These are phyloP conservation scores for Bettongia penicillata DNA, from an alignment of 2,113 vertebrate genomes.

Conservation along the genomic window DNA sequence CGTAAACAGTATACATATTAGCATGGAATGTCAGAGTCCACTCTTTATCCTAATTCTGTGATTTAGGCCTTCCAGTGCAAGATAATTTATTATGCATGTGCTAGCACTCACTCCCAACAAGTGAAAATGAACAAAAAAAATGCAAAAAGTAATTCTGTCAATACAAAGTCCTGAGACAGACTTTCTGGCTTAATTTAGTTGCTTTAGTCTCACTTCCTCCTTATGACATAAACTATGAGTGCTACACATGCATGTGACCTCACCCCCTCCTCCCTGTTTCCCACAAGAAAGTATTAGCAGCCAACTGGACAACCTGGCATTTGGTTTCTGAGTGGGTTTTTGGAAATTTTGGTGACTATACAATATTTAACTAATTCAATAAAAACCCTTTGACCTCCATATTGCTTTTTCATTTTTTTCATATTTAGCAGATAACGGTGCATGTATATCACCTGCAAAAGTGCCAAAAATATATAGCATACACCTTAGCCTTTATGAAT, in stretches of 20 bases:
- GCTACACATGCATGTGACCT: conserved; percentile 66
- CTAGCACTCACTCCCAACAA: conserved; percentile 33
- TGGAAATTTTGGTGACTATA: conserved; percentile 53
- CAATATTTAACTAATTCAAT: conserved; percentile 66
- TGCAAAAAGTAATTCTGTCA: conserved; percentile 44
- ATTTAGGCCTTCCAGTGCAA: conserved; percentile 56
- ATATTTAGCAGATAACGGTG: conserved; percentile 63
- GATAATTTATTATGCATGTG: conserved; percentile 39
- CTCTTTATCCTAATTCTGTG: conserved; percentile 54
- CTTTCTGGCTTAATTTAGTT: conserved; percentile 14
- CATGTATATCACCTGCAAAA: conserved; percentile 64
- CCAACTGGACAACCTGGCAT: conserved; percentile 53
- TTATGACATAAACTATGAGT: conserved; percentile 64
- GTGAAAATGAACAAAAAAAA: conserved; percentile 54
- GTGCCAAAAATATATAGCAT: conserved; percentile 47
- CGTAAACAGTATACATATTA: conserved; percentile 64
- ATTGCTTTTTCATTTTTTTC: conserved; percentile 64
- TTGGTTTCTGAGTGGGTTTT: conserved; percentile 25
- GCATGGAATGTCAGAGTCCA: conserved; percentile 70
- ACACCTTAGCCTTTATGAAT: conserved; percentile 57
- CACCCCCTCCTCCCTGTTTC: not conserved
- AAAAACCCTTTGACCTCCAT: conserved; percentile 51
- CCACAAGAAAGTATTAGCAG: conserved; percentile 52
- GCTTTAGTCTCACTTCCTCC: conserved; percentile 44
- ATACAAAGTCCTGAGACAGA: conserved; percentile 52